These are phyloP conservation scores for Craseonycteris thonglongyai DNA, from an alignment of 2,113 vertebrate species.

Conservation along the genomic window DNA sequence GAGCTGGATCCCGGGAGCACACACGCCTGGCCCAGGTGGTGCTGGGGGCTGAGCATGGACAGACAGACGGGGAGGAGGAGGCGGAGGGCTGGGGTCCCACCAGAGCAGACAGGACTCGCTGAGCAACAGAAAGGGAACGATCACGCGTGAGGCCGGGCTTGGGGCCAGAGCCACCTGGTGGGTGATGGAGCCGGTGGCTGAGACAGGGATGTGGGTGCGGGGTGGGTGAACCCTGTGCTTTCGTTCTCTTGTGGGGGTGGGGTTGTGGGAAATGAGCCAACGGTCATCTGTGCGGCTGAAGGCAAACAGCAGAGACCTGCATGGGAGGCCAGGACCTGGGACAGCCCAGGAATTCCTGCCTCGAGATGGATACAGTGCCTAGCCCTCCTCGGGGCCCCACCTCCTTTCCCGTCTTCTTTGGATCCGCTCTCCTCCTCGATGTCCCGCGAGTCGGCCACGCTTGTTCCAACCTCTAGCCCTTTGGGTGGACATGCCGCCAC, in stretches of 20 bases:
- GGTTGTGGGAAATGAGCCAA: fast-evolving
- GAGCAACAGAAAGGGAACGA: neutral
- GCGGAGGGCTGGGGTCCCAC: neutral
- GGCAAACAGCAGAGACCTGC: fast-evolving
- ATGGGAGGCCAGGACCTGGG: fast-evolving
- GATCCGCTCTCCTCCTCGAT: too few relatives aligned
- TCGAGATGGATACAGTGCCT: fast-evolving
- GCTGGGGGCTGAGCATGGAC: fast-evolving
- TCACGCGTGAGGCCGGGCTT: fast-evolving
- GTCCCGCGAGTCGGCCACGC: fast-evolving
- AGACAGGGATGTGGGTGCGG: too few relatives aligned
- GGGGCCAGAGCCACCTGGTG: fast-evolving
- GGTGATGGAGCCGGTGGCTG: too few relatives aligned
- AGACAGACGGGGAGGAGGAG: too few relatives aligned
- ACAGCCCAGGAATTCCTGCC: neutral
- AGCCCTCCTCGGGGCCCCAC: too few relatives aligned
- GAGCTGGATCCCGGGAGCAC: neutral
- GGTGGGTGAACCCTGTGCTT: too few relatives aligned
- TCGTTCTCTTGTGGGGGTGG: too few relatives aligned
- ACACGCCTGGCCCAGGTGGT: fast-evolving
- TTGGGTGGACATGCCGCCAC: fast-evolving
- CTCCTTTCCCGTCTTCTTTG: neutral
- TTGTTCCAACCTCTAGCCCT: neutral
- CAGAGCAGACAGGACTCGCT: fast-evolving
- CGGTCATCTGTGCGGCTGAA: neutral